Percentiles rank a stretch among this genome's conserved stretches.
These are phyloP conservation scores for Smittia aterrima DNA, from an alignment of 2,888 invertebrate species.

Conservation along the genomic window DNA sequence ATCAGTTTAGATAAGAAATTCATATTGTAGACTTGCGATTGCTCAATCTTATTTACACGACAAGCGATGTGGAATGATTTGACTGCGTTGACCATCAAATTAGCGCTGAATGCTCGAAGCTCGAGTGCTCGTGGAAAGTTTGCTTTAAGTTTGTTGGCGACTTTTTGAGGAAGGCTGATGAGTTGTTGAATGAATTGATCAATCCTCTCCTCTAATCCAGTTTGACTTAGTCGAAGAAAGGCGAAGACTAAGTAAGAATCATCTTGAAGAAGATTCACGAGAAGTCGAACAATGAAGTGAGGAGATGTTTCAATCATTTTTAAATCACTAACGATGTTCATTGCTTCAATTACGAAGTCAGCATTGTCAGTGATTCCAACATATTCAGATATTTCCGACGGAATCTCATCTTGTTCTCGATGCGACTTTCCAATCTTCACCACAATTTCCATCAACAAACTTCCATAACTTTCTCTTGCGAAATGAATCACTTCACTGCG, in stretches of 20 bases:
- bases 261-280: not conserved
- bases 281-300: not conserved
- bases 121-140: slow-evolving; percentile 61
- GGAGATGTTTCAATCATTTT: not conserved
- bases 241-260: slow-evolving; percentile 20
- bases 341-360: slow-evolving; percentile 46
- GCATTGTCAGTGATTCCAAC: slow-evolving; percentile 48
- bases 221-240: slow-evolving; percentile 44
- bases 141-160: slow-evolving; percentile 65
- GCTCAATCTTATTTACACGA: slow-evolving; percentile 47
- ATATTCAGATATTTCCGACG: slow-evolving; percentile 45
- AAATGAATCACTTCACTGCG: not conserved
- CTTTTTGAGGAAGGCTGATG: slow-evolving; percentile 65
- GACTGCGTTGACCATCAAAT: slow-evolving; percentile 61
- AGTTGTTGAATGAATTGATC: slow-evolving; percentile 61
- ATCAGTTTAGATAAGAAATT: slow-evolving; percentile 59
- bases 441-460: slow-evolving; percentile 56
- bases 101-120: slow-evolving; percentile 59
- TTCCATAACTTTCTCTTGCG: slow-evolving; percentile 51
- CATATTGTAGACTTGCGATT: slow-evolving; percentile 47
- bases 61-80: slow-evolving; percentile 63
- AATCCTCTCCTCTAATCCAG: slow-evolving; percentile 48
- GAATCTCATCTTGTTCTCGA: slow-evolving; percentile 54
- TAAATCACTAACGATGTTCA: slow-evolving; percentile 6
- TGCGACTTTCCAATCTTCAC: slow-evolving; percentile 54